Evolutionary conservation across 2,888 invertebrate genomes (phyloP).

Genomic region (Aphodius granarius): DNA sequence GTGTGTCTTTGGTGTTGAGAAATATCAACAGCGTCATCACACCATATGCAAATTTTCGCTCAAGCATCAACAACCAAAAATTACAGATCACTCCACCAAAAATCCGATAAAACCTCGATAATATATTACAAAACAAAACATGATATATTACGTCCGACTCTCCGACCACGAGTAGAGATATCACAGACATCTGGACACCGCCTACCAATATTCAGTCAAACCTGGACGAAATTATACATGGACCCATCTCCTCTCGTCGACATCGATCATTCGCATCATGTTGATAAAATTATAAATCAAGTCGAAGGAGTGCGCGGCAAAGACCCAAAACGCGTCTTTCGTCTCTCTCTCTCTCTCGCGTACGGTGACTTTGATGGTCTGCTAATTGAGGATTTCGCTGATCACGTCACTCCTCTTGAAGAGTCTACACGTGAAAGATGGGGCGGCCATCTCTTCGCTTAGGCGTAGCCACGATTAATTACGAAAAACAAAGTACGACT

Average conservation of each 20-base stretch:
- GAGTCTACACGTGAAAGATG: not conserved
- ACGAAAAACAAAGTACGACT: not conserved
- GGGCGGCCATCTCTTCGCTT: not conserved
- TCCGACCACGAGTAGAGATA: not conserved
- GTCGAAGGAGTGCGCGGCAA: not conserved
- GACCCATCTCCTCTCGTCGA: not conserved
- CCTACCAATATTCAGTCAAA: not conserved
- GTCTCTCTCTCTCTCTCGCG: not conserved
- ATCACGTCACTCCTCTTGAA: not conserved
- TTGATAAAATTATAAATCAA: not conserved
- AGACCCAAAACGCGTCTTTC: not conserved
- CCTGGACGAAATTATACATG: not conserved
- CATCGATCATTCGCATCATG: constrained; percentile 5
- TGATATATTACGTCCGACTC: not conserved
- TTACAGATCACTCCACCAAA: not conserved
- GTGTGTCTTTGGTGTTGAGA: no score
- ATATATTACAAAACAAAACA: no score
- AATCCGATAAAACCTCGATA: not conserved
- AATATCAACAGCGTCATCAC: not conserved
- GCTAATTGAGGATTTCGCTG: not conserved
- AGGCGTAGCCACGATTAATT: not conserved
- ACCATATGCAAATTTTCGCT: not conserved
- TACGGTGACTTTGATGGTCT: no score
- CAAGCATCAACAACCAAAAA: not conserved
- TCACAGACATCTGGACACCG: not conserved